Evolutionary conservation across 2,113 vertebrate genomes (phyloP), one percentile per base, ranked within the genome.

Genomic region (Crotalus viridis): DNA sequence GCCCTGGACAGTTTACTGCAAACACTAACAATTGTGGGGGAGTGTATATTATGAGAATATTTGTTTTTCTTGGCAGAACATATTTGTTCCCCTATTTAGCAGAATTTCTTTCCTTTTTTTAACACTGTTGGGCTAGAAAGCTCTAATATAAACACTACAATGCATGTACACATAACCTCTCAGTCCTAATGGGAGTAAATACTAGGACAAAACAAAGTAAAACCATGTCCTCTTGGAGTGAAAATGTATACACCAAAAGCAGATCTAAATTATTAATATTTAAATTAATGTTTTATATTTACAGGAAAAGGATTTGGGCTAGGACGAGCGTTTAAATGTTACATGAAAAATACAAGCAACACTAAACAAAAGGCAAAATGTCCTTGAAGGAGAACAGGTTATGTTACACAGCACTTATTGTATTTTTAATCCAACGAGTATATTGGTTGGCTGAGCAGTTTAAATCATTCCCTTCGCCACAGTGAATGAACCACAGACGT

Each of bases 271-370:
- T 90, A 90, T 98, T 97, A 98, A 97, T 97, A 97, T 97, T 97
- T 97, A 97, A 98, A 97, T 98, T 97, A 98, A 97, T 93, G 88
- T 96, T 98, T 98, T 97, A 98, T 96, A 96, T 98, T 98, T 98
- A 97, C 95, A 97, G 97, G 98, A 97, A 98, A 98, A 97, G 91
- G 93, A 95, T 94, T 97, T 91, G 89, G 96, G 96, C 95, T 97
- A 97, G 96, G 97, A 97, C 98, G 96, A 95, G 94, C 97, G 97
- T 97, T 97, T 97, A 97, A 97, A 97, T 89, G 95, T 97, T 97
- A 96, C 94, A 96, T 94, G 95, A 91, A 94, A 96, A 96, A 97
- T 88, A 95, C 94, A 94, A 96, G 96, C 93, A 94, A 97, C 95
- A 94, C 74, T 96, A 95, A 97, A 95, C 52, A 51, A 90, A 87